These are phyloP conservation scores for Potorous gilbertii DNA, from an alignment of 2,797 vertebrate species.

Conservation along the genomic window DNA sequence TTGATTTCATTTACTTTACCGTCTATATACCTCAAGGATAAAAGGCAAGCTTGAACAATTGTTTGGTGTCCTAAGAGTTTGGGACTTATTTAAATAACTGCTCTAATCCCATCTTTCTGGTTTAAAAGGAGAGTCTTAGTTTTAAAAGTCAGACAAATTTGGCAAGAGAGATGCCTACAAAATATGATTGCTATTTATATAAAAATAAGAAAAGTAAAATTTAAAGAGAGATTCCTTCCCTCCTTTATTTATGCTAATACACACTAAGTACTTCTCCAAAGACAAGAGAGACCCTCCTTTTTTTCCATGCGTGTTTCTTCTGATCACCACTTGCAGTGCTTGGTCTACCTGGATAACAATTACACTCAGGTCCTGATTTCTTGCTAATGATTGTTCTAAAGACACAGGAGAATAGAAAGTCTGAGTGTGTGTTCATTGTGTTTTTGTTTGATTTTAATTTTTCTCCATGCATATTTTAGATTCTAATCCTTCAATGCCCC, in stretches of 20 bases:
- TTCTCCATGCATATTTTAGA: neutral
- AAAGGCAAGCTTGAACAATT: neutral
- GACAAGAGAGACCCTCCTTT: neutral
- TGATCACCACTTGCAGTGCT: neutral
- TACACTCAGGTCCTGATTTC: constrained; percentile 12
- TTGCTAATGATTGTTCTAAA: constrained; percentile 24
- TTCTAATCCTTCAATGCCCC: constrained; percentile 32
- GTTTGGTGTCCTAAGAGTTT: neutral
- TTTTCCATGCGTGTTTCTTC: neutral
- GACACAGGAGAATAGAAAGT: neutral
- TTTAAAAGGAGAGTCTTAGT: neutral
- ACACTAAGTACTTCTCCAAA: constrained; percentile 26
- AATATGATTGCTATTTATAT: neutral
- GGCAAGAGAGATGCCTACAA: neutral
- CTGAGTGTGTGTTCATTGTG: constrained; percentile 4
- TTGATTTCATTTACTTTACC: neutral
- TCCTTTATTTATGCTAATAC: neutral
- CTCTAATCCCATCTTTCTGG: neutral
- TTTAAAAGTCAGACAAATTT: neutral
- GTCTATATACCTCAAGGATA: neutral
- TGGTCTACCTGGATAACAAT: constrained; percentile 7
- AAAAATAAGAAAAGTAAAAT: neutral
- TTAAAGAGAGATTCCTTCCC: neutral
- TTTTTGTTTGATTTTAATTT: constrained; percentile 49
- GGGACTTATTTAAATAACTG: neutral